Evolutionary conservation across 1,140 invertebrate species (phyloP).

Genomic region (Pseudoatta argentina): DNA sequence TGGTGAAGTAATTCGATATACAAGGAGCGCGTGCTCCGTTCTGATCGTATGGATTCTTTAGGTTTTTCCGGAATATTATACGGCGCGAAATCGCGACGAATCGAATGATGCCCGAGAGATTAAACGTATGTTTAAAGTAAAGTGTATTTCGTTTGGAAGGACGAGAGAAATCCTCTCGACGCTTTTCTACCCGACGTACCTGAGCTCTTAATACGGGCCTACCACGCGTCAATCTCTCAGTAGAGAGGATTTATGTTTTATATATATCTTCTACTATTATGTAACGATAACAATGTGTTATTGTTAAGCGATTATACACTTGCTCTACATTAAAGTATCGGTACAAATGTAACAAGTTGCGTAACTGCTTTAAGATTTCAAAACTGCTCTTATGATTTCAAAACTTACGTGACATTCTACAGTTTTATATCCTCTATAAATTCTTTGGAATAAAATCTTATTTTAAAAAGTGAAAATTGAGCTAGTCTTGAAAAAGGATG

Average conservation of each 20-base stretch:
- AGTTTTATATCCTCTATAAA: neutral
- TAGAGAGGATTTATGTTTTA: neutral
- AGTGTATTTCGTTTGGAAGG: neutral
- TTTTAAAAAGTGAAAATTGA: no score
- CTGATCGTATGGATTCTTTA: conserved; percentile 57
- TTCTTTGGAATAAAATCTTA: no score
- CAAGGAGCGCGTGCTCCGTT: conserved; percentile 43
- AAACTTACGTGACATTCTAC: neutral
- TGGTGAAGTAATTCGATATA: conserved; percentile 65
- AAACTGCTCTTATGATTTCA: neutral
- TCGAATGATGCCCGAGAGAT: neutral
- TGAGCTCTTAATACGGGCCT: neutral
- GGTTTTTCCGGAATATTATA: conserved; percentile 19
- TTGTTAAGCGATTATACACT: neutral
- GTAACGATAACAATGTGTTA: neutral
- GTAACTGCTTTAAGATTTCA: neutral
- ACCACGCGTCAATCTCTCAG: neutral
- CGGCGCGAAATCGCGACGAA: neutral
- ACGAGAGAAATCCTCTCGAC: neutral
- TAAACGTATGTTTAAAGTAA: conserved; percentile 29
- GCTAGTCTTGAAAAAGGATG: no score
- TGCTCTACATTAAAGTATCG: neutral
- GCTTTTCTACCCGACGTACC: neutral
- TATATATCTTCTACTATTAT: neutral
- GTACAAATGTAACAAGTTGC: neutral